Evolutionary conservation across 2,113 vertebrate species (phyloP).

Genomic region (Phylloscopus whistleri): DNA sequence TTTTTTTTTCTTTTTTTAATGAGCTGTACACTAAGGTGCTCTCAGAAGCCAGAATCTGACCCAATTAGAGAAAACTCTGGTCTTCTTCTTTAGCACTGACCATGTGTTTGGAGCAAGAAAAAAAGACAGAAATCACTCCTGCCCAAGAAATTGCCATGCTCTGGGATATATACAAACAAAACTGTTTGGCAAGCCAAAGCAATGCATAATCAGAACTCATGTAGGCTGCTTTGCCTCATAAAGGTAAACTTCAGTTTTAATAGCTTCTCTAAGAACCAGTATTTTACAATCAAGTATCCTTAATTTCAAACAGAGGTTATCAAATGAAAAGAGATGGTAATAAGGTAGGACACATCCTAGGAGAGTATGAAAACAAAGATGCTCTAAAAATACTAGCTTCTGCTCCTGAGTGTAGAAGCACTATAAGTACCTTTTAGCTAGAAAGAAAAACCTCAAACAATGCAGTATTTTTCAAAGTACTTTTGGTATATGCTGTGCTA

Average conservation of each 20-base stretch:
- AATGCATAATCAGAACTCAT: background rate
- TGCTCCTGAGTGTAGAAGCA: background rate
- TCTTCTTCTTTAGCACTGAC: background rate
- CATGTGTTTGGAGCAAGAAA: background rate
- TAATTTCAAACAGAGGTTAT: background rate
- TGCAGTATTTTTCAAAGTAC: background rate
- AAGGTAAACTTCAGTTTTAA: background rate
- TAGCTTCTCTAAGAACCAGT: background rate
- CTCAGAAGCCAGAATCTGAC: background rate
- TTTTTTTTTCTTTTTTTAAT: background rate
- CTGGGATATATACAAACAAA: background rate
- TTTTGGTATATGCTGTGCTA: background rate
- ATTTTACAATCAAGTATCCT: background rate
- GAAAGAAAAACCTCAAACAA: background rate
- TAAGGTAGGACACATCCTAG: background rate
- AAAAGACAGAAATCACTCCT: background rate
- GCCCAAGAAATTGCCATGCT: background rate
- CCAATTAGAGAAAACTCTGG: background rate
- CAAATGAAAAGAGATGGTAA: background rate
- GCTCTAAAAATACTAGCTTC: background rate
- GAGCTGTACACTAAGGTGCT: background rate
- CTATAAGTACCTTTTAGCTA: background rate
- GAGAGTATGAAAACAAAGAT: background rate
- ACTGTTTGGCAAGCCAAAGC: background rate
- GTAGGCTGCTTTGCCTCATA: background rate